Evolutionary conservation across 2,113 vertebrate species (phyloP).

Genomic region (Notothenia coriiceps): DNA sequence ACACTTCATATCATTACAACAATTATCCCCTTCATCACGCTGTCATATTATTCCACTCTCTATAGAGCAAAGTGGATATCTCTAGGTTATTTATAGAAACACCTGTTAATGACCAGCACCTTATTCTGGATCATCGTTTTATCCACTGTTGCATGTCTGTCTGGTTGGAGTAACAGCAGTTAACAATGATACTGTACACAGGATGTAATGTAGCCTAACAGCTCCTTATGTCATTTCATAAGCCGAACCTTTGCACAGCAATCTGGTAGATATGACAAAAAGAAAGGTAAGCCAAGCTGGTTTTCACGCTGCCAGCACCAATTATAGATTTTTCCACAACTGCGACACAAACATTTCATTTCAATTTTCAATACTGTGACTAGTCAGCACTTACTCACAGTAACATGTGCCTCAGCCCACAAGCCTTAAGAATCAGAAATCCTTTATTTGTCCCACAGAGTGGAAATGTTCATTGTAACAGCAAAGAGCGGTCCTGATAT

Average conservation of each 20-base stretch:
- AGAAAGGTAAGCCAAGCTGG: neutral
- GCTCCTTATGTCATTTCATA: conserved; percentile 29
- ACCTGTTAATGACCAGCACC: conserved; percentile 33
- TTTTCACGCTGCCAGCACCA: neutral
- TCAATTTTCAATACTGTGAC: neutral
- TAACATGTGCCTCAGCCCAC: conserved; percentile 22
- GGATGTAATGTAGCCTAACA: conserved; percentile 24
- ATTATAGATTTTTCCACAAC: neutral
- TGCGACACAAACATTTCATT: conserved; percentile 1
- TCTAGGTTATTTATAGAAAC: conserved; percentile 43
- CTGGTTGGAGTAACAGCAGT: conserved; percentile 9
- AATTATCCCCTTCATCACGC: conserved; percentile 68
- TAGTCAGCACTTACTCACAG: conserved; percentile 43
- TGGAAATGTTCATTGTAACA: too few relatives aligned
- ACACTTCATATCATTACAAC: conserved; percentile 56
- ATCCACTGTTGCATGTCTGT: conserved; percentile 10
- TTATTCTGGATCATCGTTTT: conserved; percentile 23
- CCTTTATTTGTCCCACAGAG: too few relatives aligned
- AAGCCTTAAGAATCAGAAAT: neutral
- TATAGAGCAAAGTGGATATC: conserved; percentile 18
- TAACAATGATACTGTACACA: conserved; percentile 17
- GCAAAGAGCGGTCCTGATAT: too few relatives aligned
- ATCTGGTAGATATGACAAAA: conserved; percentile 20
- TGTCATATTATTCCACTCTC: conserved; percentile 45
- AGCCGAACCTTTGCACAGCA: conserved; percentile 12